phyloP scores from a whole-genome alignment of 2,888 invertebrate genomes.

The Litoditis marina region DNA sequence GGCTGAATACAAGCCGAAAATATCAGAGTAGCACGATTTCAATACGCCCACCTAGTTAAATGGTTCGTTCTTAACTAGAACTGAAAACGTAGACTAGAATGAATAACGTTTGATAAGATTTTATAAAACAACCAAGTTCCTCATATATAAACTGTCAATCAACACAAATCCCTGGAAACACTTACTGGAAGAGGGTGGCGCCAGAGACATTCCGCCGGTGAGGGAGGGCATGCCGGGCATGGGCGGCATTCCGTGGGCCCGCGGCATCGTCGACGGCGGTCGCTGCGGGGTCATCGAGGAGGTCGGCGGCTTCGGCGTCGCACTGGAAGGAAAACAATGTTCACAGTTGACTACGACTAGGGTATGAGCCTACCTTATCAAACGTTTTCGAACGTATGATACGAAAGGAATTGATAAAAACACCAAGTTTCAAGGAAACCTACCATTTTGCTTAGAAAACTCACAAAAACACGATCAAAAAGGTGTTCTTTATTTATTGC shows the following conservation, averaged over 20 bases:
- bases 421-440: not conserved
- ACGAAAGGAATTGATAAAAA: no score
- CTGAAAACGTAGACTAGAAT: no score
- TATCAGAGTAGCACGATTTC: no score
- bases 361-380: no score
- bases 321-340: conserved; percentile 7
- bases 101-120: no score
- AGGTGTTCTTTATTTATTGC: not conserved
- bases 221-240: conserved; percentile 3
- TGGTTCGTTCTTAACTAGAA: no score
- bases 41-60: no score
- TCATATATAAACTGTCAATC: not conserved
- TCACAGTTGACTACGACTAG: no score
- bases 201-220: conserved; percentile 4
- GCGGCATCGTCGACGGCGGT: conserved; percentile 11
- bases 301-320: conserved; percentile 11
- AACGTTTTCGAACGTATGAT: no score
- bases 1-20: no score
- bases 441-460: not conserved
- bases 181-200: conserved; percentile 13
- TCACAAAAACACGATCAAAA: no score
- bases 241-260: not conserved
- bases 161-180: not conserved
- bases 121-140: not conserved
- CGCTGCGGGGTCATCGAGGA: conserved; percentile 10